Evolutionary conservation across 2,888 invertebrate species (phyloP).

Genomic region (Neoaliturus tenellus): DNA sequence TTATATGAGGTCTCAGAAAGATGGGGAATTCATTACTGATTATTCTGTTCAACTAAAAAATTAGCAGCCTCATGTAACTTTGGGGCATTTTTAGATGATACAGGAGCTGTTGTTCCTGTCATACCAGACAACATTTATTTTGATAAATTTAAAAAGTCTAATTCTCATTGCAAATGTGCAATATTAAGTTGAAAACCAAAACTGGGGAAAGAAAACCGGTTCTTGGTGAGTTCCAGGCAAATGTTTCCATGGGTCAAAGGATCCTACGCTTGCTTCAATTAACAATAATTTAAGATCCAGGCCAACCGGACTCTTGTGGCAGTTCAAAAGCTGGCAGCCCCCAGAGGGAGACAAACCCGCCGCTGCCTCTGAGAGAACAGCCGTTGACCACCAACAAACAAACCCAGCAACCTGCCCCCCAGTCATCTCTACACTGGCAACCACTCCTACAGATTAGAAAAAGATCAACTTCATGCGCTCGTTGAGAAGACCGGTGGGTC

Average conservation of each 20-base stretch:
- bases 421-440: no score
- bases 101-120: not conserved
- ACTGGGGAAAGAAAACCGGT: conserved; percentile 2
- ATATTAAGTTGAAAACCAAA: not conserved
- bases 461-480: conserved; percentile 91
- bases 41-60: conserved; percentile 10
- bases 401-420: no score
- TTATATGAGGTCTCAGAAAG: not conserved
- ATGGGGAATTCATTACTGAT: not conserved
- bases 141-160: not conserved
- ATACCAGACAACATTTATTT: conserved; percentile 2
- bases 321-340: no score
- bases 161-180: not conserved
- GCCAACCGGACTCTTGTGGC: no score
- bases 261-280: not conserved
- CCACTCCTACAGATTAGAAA: no score
- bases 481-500: conserved; percentile 97
- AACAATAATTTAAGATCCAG: no score
- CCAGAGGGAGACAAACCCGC: no score
- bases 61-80: not conserved
- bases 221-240: conserved; percentile 11
- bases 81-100: not conserved
- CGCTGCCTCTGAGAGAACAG: no score
- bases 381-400: no score
- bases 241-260: not conserved